These are phyloP conservation scores for Oxycera nigricornis DNA, from an alignment of 2,888 invertebrate genomes.

Conservation along the genomic window DNA sequence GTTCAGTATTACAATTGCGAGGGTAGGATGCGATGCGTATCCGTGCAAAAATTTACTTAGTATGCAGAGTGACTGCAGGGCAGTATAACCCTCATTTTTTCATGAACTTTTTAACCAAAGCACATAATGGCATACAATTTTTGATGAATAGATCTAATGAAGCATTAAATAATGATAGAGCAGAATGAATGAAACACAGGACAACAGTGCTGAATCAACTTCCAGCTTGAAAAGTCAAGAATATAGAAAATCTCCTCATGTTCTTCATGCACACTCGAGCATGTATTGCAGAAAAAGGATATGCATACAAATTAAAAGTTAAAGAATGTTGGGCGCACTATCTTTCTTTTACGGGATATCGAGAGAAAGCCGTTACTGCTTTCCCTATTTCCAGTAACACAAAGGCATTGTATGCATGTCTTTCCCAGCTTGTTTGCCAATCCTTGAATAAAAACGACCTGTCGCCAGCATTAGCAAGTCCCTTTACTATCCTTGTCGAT, in stretches of 20 bases:
- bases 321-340: not conserved
- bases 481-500: not conserved
- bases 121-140: slow-evolving; percentile 46
- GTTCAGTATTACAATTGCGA: too few species aligned
- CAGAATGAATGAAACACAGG: slow-evolving; percentile 20
- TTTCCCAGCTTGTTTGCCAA: slow-evolving; percentile 12
- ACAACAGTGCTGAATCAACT: not conserved
- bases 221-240: not conserved
- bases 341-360: not conserved
- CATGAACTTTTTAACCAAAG: slow-evolving; percentile 45
- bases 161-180: slow-evolving; percentile 38
- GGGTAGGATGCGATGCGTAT: not conserved
- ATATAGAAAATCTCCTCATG: not conserved
- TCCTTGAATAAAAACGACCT: slow-evolving; percentile 24
- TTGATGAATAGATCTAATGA: slow-evolving; percentile 39
- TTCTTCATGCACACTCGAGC: slow-evolving; percentile 26
- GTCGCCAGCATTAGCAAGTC: slow-evolving; percentile 22
- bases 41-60: slow-evolving; percentile 36
- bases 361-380: not conserved
- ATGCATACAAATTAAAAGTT: slow-evolving; percentile 40
- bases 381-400: not conserved
- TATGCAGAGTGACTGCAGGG: slow-evolving; percentile 43
- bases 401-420: not conserved
- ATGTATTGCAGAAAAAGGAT: slow-evolving; percentile 21
- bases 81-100: slow-evolving; percentile 19